Conservation (phyloP, 2,797 vertebrate species). For the Hozukius guyotensis region DNA sequence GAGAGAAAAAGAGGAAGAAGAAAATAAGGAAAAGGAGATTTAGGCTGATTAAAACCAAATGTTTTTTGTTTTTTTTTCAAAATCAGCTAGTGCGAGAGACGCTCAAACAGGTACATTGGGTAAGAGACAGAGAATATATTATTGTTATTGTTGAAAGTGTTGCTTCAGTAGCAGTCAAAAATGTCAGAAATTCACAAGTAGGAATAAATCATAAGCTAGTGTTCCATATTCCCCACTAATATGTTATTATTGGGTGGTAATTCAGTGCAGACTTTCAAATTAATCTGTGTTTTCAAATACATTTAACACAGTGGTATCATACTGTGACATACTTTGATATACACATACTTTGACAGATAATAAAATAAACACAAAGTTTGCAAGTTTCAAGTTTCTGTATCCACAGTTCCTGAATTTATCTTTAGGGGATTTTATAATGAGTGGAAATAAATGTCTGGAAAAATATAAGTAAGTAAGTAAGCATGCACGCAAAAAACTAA, state of each 20-base stretch:
- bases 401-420: no score
- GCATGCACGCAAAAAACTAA: background rate
- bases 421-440: background rate
- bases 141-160: background rate
- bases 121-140: background rate
- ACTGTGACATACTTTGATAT: no score
- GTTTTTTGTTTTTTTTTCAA: background rate
- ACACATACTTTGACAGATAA: background rate
- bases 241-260: background rate
- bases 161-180: background rate
- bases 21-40: slow-evolving; percentile 30
- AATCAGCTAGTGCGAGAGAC: background rate
- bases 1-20: slow-evolving; percentile 19
- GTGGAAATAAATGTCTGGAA: background rate
- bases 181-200: background rate
- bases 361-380: background rate
- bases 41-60: slow-evolving; percentile 68
- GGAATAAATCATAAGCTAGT: background rate
- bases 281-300: no score
- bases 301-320: background rate
- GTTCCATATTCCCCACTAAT: background rate
- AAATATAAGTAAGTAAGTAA: no score
- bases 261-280: no score
- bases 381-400: background rate
- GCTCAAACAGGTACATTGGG: background rate